Conservation (phyloP, 2,888 invertebrate genomes). For the Aradus depressus region DNA sequence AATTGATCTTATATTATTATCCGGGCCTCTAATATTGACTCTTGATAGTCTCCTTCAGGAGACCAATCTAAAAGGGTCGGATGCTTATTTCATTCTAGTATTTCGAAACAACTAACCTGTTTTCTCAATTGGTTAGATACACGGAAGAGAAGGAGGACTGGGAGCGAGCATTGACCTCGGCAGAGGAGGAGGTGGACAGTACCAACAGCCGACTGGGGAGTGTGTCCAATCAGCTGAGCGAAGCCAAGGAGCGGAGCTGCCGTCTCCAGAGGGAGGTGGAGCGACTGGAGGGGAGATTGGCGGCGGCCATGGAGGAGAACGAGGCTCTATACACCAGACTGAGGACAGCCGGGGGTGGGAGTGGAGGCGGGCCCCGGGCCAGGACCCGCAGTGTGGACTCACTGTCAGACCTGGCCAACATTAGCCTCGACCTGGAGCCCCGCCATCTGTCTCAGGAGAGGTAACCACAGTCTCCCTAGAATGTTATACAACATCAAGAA, state of each 20-base stretch:
- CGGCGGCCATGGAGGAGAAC: constrained; percentile 57
- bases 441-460: constrained; percentile 58
- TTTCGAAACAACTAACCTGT: too few species aligned
- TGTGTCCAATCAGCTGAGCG: constrained; percentile 52
- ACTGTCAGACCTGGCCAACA: constrained; percentile 66
- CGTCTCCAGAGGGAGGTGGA: constrained; percentile 25
- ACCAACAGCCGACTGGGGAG: constrained; percentile 54
- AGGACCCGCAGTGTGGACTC: constrained; percentile 62
- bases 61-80: too few species aligned
- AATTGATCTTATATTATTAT: too few species aligned
- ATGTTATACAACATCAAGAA: too few species aligned
- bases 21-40: too few species aligned
- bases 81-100: too few species aligned
- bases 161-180: constrained; percentile 48
- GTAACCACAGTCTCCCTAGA: too few species aligned
- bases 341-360: constrained; percentile 40
- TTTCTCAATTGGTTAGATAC: constrained; percentile 25
- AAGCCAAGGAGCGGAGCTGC: constrained; percentile 42
- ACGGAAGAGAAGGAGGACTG: constrained; percentile 51
- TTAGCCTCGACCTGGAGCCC: constrained; percentile 63
- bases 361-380: constrained; percentile 38
- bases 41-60: too few species aligned
- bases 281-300: constrained; percentile 30
- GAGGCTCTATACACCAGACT: constrained; percentile 53
- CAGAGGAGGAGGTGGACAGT: constrained; percentile 56